phyloP scores from a whole-genome alignment of 2,797 vertebrate genomes.

The Protosalanx chinensis region DNA sequence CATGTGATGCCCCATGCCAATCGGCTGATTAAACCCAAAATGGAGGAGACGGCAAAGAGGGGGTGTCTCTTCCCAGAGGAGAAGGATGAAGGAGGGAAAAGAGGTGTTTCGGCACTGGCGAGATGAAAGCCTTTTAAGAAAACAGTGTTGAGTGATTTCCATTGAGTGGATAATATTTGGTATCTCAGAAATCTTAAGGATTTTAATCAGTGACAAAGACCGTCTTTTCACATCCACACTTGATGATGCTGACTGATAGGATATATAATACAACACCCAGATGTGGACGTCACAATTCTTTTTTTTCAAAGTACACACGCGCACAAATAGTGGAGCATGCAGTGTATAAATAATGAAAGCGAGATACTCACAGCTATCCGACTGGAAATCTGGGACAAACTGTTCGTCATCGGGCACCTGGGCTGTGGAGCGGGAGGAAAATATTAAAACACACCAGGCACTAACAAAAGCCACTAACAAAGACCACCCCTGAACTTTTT shows the following conservation, averaged over 20 bases:
- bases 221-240: too few relatives aligned
- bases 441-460: conserved; percentile 17
- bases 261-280: too few relatives aligned
- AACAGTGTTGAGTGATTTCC: neutral
- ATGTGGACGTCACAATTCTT: too few relatives aligned
- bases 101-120: neutral
- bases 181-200: neutral
- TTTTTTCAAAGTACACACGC: neutral
- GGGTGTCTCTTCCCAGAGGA: conserved; percentile 34
- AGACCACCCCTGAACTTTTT: neutral
- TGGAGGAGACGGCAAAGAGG: conserved; percentile 43
- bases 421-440: conserved; percentile 65
- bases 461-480: neutral
- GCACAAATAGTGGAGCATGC: neutral
- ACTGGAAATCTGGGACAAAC: conserved; percentile 96
- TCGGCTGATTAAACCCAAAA: conserved; percentile 70
- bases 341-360: conserved; percentile 40
- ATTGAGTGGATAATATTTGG: neutral
- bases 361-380: conserved; percentile 88
- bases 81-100: conserved; percentile 22
- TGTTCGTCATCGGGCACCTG: conserved; percentile 96
- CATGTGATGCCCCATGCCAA: conserved; percentile 72
- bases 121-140: conserved; percentile 1
- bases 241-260: too few relatives aligned
- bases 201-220: neutral